A percentile compares a stretch with the other conserved stretches of the same genome.
Evolutionary conservation across 2,797 vertebrate genomes (phyloP).

Genomic region (Pangasius djambal): DNA sequence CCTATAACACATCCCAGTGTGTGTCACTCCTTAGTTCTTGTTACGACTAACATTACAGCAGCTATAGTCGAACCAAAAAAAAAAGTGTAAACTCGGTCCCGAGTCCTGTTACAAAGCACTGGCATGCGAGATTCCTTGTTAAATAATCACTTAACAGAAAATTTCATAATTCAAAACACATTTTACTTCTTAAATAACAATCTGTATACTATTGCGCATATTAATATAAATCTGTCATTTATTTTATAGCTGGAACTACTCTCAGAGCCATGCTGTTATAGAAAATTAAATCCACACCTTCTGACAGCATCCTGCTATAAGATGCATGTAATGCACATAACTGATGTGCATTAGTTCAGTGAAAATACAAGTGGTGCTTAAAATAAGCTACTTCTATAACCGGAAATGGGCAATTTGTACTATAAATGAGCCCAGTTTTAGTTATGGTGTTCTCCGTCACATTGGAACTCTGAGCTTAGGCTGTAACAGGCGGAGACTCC

Average conservation of each 20-base stretch:
- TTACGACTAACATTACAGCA: no score
- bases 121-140: neutral
- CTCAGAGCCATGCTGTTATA: neutral
- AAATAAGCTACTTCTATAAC: neutral
- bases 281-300: neutral
- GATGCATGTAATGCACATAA: neutral
- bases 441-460: neutral
- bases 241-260: neutral
- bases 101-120: neutral
- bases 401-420: neutral
- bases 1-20: neutral
- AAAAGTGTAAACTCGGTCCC: neutral
- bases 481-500: neutral
- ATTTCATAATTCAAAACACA: no score
- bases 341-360: neutral
- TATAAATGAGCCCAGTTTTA: neutral
- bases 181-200: neutral
- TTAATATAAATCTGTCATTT: neutral
- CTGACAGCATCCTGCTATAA: neutral
- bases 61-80: neutral
- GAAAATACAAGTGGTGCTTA: neutral
- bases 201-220: neutral
- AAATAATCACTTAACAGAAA: no score
- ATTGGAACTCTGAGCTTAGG: neutral
- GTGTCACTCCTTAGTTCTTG: neutral